A percentile compares a stretch with the other conserved stretches of the same genome.
Conservation (phyloP, 1,140 invertebrate species). For the Gyrodactylus salaris region DNA sequence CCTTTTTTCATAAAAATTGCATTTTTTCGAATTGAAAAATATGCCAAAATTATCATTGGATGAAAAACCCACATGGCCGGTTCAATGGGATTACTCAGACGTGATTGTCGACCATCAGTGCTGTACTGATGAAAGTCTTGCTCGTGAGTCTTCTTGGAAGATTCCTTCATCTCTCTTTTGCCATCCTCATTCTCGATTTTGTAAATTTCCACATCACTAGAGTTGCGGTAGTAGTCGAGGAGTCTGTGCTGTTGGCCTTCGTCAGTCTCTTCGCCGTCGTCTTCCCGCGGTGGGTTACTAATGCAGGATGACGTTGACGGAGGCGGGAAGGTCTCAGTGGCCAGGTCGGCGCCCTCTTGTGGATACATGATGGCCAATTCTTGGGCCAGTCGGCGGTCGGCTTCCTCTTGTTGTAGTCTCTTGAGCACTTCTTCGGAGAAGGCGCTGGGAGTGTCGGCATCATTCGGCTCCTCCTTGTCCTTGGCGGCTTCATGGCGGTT, state of each 20-base stretch:
- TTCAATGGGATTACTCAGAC: neutral
- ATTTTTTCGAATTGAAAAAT: no score
- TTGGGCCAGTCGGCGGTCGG: neutral
- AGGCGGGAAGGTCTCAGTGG: neutral
- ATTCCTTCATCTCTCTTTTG: no score
- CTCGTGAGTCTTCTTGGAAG: no score
- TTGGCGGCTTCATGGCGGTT: no score
- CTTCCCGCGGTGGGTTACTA: no score
- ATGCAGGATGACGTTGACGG: no score
- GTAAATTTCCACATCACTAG: no score
- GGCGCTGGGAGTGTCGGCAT: neutral
- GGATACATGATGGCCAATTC: neutral
- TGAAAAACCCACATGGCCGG: no score
- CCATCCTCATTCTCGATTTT: no score
- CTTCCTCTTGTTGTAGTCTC: neutral
- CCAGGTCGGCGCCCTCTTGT: neutral
- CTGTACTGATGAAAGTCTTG: neutral
- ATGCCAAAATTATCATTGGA: no score
- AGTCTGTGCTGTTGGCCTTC: neutral
- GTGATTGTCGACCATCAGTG: neutral
- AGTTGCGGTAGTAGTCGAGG: neutral
- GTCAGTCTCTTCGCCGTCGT: no score
- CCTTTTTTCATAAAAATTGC: no score
- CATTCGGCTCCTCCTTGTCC: neutral
- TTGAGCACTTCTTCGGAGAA: neutral